phyloP scores from a whole-genome alignment of 2,113 vertebrate species.

The Cephalopterus ornatus region DNA sequence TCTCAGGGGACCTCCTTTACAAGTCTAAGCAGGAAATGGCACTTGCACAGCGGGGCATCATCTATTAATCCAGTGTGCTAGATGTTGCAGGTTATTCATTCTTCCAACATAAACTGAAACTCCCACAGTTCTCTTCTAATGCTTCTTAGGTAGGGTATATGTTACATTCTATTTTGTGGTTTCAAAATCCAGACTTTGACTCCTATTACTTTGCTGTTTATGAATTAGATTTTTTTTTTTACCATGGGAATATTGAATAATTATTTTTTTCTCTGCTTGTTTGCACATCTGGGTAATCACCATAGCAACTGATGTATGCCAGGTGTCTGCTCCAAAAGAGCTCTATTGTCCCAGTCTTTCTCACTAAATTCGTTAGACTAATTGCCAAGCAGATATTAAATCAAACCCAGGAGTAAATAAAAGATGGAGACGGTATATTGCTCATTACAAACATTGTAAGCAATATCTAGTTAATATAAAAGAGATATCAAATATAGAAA shows the following conservation, averaged over 20 bases:
- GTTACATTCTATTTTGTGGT: background rate
- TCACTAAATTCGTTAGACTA: conserved; percentile 33
- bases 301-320: conserved; percentile 59
- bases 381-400: conserved; percentile 50
- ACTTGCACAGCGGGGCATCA: background rate
- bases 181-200: background rate
- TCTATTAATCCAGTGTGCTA: background rate
- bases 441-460: background rate
- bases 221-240: conserved; percentile 33
- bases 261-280: conserved; percentile 38
- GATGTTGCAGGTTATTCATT: background rate
- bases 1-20: background rate
- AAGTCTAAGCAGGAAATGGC: background rate
- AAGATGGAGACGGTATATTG: background rate
- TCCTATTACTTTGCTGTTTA: conserved; percentile 3
- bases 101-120: background rate
- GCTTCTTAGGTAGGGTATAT: background rate
- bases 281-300: conserved; percentile 59
- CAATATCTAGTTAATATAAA: background rate
- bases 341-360: background rate
- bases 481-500: background rate
- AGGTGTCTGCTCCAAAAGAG: conserved; percentile 50
- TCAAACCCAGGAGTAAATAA: background rate
- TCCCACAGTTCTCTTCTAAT: background rate
- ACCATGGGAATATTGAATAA: conserved; percentile 16